Base-by-base conservation (phyloP, 53 echinoderm and acorn worm species). In the Crossaster papposus region DNA sequence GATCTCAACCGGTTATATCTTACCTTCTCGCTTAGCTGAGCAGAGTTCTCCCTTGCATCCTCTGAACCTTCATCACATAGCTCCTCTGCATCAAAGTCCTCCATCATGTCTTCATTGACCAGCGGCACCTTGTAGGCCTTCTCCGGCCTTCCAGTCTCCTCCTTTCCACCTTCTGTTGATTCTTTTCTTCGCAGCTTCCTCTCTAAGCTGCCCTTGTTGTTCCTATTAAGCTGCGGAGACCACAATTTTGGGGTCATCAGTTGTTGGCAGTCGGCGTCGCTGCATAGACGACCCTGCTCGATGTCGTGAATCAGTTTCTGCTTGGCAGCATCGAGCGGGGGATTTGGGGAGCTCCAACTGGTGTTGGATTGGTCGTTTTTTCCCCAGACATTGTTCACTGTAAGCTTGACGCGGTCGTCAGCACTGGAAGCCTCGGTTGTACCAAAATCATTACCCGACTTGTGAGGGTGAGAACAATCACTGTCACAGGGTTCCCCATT, bases 11-110 rank as follows among this genome's bases (percentile, higher is more conserved):
- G n/a, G 6, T 28, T 50, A 5, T 4, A 85, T 32, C 80, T 89
- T 82, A 96, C 96, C 96, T 94, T 96, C 85, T 96, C 96, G 7
- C 93, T 96, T 20, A 97, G 95, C 89, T 97, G 97, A 23, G 97
- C 97, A 20, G 95, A 86, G 52, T 95, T 90, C 86, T 97, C 97
- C 51, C 97, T 70, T 29, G 92, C 95, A 51, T 93, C 89, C 52
- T 89, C 92, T 64, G 91, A 93, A n/a, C 89, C 96, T 38, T 93
- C 97, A 74, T 95, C 91, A 77, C 94, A 91, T 23, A 95, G 87
- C 31, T 94, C 95, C 37, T 91, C 94, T 1, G 90, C 96, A 31
- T 95, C 97, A 95, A 95, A 95, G 81, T 93, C 93, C 64, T 97
- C 97, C 94, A 95, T 95, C 85, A 97, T 88, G 34, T 97, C 97